A percentile compares a stretch with the other conserved stretches of the same genome.
phyloP scores from a whole-genome alignment of 2,888 invertebrate genomes.

The Julus scanicus region DNA sequence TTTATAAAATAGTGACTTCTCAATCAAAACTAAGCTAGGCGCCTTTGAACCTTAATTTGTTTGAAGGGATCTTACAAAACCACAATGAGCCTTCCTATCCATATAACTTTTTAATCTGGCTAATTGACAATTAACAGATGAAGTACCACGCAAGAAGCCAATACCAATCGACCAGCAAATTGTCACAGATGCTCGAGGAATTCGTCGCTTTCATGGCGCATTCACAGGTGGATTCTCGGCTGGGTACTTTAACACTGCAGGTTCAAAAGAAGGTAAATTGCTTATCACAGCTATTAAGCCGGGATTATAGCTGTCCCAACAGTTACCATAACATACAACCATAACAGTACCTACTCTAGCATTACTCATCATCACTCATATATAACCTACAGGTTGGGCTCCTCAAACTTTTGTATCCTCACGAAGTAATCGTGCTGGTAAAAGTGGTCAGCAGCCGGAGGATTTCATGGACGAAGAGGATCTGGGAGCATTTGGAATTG shows the following conservation, averaged over 20 bases:
- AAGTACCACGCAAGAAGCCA: constrained; percentile 82
- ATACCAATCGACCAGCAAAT: constrained; percentile 82
- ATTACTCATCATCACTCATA: not conserved
- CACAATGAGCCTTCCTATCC: too few species aligned
- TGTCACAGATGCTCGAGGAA: constrained; percentile 88
- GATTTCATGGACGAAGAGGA: constrained; percentile 99
- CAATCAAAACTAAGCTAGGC: too few species aligned
- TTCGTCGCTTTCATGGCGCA: constrained; percentile 95
- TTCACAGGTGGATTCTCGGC: constrained; percentile 99
- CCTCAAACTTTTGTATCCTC: constrained; percentile 93
- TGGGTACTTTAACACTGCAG: constrained; percentile 97
- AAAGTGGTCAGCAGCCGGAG: constrained; percentile 77
- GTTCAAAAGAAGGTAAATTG: constrained; percentile 78
- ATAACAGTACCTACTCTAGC: too few species aligned
- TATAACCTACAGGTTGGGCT: constrained; percentile 77
- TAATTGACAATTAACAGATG: constrained; percentile 71
- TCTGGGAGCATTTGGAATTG: constrained; percentile 92
- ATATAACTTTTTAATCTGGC: not conserved
- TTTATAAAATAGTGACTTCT: too few species aligned
- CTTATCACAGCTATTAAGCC: not conserved
- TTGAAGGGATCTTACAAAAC: too few species aligned
- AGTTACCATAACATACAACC: too few species aligned
- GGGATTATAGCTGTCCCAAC: not conserved
- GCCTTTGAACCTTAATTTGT: too few species aligned
- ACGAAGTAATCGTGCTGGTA: constrained; percentile 74